These are phyloP conservation scores for Sebastes fasciatus DNA, from an alignment of 2,113 vertebrate genomes.

Conservation along the genomic window DNA sequence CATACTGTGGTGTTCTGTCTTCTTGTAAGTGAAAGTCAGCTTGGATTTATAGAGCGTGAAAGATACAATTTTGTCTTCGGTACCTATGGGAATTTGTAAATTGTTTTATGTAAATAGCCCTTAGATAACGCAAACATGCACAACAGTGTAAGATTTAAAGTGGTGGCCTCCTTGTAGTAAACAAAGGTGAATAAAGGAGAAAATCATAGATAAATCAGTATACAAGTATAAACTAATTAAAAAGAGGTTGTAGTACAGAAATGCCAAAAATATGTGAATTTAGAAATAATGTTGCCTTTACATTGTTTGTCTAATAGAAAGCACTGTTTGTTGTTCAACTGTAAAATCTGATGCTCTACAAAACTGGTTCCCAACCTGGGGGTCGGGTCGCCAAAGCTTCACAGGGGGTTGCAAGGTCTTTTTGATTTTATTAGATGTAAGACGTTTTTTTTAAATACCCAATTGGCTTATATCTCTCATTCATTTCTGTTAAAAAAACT, in stretches of 20 bases:
- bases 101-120: background rate
- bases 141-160: background rate
- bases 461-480: too few species aligned
- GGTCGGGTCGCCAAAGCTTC: too few species aligned
- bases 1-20: background rate
- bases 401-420: too few species aligned
- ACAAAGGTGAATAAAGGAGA: background rate
- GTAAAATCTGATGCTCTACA: background rate
- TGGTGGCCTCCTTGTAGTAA: background rate
- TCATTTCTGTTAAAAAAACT: too few species aligned
- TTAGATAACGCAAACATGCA: background rate
- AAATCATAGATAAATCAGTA: background rate
- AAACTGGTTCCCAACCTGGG: too few species aligned
- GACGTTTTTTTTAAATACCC: too few species aligned
- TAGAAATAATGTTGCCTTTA: background rate
- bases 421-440: too few species aligned
- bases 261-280: background rate
- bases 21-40: background rate
- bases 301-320: slow-evolving; percentile 2
- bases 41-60: background rate
- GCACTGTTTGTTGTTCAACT: background rate
- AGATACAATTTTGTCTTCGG: background rate
- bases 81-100: background rate
- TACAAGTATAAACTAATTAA: background rate
- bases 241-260: background rate